Base-by-base conservation (phyloP, 2,797 vertebrate genomes). In the Peromyscus eremicus region DNA sequence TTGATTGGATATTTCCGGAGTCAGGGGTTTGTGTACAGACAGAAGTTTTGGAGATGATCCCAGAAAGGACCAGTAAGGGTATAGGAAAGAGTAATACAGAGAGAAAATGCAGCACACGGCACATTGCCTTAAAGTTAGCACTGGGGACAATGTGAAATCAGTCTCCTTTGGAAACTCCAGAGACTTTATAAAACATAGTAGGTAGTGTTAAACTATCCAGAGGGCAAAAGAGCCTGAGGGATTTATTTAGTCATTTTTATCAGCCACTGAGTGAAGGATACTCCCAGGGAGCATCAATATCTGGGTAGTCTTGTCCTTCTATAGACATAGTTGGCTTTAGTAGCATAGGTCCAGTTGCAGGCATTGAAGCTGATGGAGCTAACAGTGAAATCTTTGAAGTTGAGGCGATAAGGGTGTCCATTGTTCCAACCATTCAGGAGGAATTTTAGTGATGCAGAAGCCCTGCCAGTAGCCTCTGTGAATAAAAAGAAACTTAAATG, bases 401-500 rank as follows among this genome's bases (percentile, higher is more conserved):
- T 57, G 68, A 97, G 66, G 40, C 11, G 49, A 49, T 49, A 49
- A 49, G 49, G 49, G 49, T 49, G 91, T 89, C 27, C 34, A 49
- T 37, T 95, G 49, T 43, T 29, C 68, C 80, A 83, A 80, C 19
- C 43, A 96, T 52, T 66, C 40, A 60, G 16, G 25, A 29, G 12
- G 75, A 75, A 81, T 82, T 66, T 66, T 97, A 40, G 6, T 80
- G 81, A 84, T 23, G 10, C 25, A 93, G 60, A 96, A 92, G 29
- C 52, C 4, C n/a, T 94, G 52, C 52, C 49, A 49, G 23, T 6
- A 85, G 3, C 19, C 32, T 88, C 77, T 85, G 89, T 19, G 57
- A 79, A 91, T 85, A 60, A 90, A 90, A 91, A 92, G 71, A 85
- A 96, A 93, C 52, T 92, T 79, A 81, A 10, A 94, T 34, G 52